phyloP scores from a whole-genome alignment of 1,140 invertebrate species.

The Lepidurus apus region DNA sequence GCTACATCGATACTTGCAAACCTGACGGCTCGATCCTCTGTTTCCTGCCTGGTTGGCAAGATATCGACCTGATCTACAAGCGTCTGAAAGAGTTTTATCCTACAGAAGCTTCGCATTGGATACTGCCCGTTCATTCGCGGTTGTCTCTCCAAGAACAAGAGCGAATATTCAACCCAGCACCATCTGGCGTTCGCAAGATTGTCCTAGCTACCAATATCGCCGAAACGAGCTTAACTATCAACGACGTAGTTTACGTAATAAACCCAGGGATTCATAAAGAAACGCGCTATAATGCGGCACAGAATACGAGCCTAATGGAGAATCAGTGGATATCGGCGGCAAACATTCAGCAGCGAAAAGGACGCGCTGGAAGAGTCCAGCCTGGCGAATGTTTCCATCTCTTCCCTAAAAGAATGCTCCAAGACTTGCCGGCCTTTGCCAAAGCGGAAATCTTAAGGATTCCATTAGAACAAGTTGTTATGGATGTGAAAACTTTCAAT shows the following conservation, averaged over 20 bases:
- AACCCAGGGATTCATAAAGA: slow-evolving; percentile 51
- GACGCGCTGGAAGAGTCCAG: slow-evolving; percentile 62
- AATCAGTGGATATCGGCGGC: slow-evolving; percentile 54
- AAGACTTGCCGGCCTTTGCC: slow-evolving; percentile 49
- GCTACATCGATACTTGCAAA: slow-evolving; percentile 43
- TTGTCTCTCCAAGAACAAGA: slow-evolving; percentile 48
- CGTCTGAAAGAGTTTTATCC: slow-evolving; percentile 31
- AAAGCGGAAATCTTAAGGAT: slow-evolving; percentile 57
- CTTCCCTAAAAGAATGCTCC: slow-evolving; percentile 51
- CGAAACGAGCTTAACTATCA: slow-evolving; percentile 51
- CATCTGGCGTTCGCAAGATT: slow-evolving; percentile 46
- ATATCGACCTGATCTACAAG: slow-evolving; percentile 46
- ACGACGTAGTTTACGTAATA: slow-evolving; percentile 53
- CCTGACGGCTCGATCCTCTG: slow-evolving; percentile 55
- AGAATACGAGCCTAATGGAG: slow-evolving; percentile 42
- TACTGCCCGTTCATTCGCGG: slow-evolving; percentile 48
- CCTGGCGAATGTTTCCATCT: slow-evolving; percentile 74
- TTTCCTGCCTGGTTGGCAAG: slow-evolving; percentile 59
- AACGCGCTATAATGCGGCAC: slow-evolving; percentile 36
- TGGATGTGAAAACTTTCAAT: slow-evolving; percentile 49
- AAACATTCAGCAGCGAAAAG: slow-evolving; percentile 59
- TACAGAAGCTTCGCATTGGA: slow-evolving; percentile 35
- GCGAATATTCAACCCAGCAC: slow-evolving; percentile 45
- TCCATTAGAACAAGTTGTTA: slow-evolving; percentile 57
- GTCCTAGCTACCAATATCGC: slow-evolving; percentile 52